Percentiles rank a stretch among this genome's conserved stretches.
Evolutionary conservation across 2,113 vertebrate genomes (phyloP).

Genomic region (Marmota monax): DNA sequence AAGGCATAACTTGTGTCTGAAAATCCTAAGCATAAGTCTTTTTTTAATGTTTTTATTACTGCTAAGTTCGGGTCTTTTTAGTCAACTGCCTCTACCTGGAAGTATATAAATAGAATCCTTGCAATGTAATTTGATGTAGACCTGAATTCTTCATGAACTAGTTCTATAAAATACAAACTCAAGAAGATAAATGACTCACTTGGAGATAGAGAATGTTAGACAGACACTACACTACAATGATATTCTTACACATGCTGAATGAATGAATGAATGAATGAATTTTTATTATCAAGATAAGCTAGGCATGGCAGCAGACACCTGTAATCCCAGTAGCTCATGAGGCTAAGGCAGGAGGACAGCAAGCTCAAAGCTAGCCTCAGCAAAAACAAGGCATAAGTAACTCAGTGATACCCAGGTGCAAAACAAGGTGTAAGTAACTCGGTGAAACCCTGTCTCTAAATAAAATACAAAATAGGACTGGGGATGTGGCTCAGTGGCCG

Average conservation of each 20-base stretch:
- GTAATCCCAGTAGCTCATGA: no score
- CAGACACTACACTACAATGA: neutral
- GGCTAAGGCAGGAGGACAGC: no score
- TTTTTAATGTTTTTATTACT: neutral
- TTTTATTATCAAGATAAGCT: neutral
- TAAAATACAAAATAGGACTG: no score
- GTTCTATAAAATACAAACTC: neutral
- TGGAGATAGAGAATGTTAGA: neutral
- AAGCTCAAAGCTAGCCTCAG: no score
- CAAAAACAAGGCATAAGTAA: no score
- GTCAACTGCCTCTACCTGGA: neutral
- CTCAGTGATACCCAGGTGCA: no score
- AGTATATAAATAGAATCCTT: neutral
- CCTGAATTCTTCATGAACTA: conserved; percentile 26
- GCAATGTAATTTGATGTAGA: neutral
- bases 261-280: neutral
- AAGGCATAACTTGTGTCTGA: neutral
- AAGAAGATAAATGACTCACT: neutral
- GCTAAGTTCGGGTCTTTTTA: neutral
- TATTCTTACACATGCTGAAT: neutral
- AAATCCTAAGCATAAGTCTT: neutral
- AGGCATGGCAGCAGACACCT: no score
- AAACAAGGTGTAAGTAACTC: no score
- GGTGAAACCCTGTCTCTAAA: no score
- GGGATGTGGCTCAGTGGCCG: no score